Percentiles rank a stretch among this genome's conserved stretches.
Evolutionary conservation across 1,140 invertebrate genomes (phyloP).

Genomic region (Stenopsyche tienmushanensis): DNA sequence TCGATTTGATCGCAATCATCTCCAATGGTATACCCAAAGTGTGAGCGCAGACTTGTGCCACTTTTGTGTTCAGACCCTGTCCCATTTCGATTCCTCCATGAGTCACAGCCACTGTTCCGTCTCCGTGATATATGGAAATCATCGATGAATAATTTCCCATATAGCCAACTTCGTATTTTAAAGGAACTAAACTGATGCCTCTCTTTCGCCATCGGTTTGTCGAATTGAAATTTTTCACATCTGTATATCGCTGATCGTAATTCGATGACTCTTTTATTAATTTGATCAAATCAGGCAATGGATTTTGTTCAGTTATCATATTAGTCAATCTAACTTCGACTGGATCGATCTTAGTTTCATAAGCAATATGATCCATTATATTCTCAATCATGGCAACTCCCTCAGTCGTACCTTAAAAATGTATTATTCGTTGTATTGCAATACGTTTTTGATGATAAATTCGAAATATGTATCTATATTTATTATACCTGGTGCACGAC

Average conservation of each 20-base stretch:
- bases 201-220: slow-evolving; percentile 77
- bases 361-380: slow-evolving; percentile 81
- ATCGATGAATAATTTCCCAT: slow-evolving; percentile 63
- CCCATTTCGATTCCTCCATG: slow-evolving; percentile 85
- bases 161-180: slow-evolving; percentile 64
- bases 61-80: slow-evolving; percentile 80
- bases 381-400: slow-evolving; percentile 68
- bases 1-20: slow-evolving; percentile 68
- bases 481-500: slow-evolving; percentile 60
- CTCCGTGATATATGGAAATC: slow-evolving; percentile 71
- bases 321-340: slow-evolving; percentile 66
- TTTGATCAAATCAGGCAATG: slow-evolving; percentile 58
- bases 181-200: slow-evolving; percentile 66
- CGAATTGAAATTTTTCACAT: slow-evolving; percentile 64
- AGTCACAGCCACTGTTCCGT: slow-evolving; percentile 73
- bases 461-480: neutral
- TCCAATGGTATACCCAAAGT: slow-evolving; percentile 69
- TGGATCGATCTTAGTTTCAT: slow-evolving; percentile 65
- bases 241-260: slow-evolving; percentile 59
- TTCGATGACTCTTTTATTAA: slow-evolving; percentile 62
- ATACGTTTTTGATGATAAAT: neutral
- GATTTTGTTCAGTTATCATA: slow-evolving; percentile 52
- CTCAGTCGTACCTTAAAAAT: slow-evolving; percentile 63
- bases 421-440: neutral
- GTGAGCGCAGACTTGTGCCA: slow-evolving; percentile 72